Evolutionary conservation across 2,113 vertebrate genomes (phyloP).

Genomic region (Aldabrachelys gigantea): DNA sequence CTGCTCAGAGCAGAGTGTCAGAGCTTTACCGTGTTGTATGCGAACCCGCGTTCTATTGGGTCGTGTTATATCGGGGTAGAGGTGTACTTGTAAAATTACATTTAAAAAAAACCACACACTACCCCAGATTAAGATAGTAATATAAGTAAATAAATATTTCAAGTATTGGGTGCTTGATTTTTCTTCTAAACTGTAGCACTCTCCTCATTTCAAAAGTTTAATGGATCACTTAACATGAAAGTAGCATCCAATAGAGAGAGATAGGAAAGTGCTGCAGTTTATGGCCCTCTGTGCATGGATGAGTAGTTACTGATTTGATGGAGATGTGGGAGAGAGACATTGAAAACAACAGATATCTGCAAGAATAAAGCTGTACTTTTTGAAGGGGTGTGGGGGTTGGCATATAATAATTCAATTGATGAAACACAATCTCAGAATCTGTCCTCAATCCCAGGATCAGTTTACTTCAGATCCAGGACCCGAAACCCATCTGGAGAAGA

Average conservation of each 20-base stretch:
- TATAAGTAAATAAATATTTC: background rate
- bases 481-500: background rate
- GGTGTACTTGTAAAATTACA: background rate
- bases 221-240: background rate
- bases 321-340: background rate
- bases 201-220: background rate
- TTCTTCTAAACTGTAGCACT: background rate
- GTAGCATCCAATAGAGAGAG: background rate
- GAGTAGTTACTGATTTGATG: background rate
- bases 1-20: no score
- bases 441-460: background rate
- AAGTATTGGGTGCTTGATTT: background rate
- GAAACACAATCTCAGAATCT: background rate
- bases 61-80: no score
- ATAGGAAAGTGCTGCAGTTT: background rate
- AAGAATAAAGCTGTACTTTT: background rate
- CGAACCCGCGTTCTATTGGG: no score
- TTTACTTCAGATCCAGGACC: conserved; percentile 11
- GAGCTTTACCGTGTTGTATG: no score
- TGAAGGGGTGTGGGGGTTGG: background rate
- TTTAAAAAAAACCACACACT: background rate
- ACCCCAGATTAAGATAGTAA: background rate
- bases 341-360: background rate
- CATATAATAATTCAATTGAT: background rate
- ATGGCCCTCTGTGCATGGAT: background rate